Evolutionary conservation across 2,797 vertebrate genomes (phyloP), one percentile per base, ranked within the genome.

Genomic region (Spinibarbus caldwelli): DNA sequence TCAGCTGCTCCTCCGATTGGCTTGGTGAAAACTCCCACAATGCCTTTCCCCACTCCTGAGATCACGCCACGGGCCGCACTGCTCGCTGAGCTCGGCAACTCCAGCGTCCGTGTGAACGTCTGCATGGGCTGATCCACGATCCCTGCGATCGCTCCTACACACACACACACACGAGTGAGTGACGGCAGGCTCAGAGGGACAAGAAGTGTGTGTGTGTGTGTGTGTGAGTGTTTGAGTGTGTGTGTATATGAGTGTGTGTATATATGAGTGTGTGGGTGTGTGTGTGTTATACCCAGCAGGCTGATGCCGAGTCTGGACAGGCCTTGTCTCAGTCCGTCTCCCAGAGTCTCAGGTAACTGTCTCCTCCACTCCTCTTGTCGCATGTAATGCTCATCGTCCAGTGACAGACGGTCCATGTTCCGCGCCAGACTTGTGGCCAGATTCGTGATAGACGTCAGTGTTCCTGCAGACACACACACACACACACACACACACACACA

Each of bases 121-220:
- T 97, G 97, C 97, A 99, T 99, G 0, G 98, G 98, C 93, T 99
- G 98, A 91, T 99, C 97, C 78, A 99, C 97, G 15, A 99, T 99
- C 79, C 98, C 98, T 10, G 98, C 98, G 38, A 99, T 97, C 0
- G 98, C 98, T 90, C 98, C 98, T 99, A 93, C 70, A 81, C 52
- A 80, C n/a, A n/a, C n/a, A n/a, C n/a, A n/a, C n/a, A n/a, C n/a
- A n/a, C n/a, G n/a, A 9, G 21, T n/a, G 21, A 10, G 8, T 10
- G 21, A 57, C 9, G 3, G 23, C 54, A 57, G 0, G 0, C 54
- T n/a, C 54, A n/a, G 49, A 21, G 17, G 49, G 49, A 52, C 6
- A 6, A 21, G 49, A 52, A 52, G 54, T 57, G 23, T 7, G 23
- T 19, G 17, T 19, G 47, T 26, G 52, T n/a, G n/a, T n/a, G n/a